Base-by-base conservation (phyloP, 2,888 invertebrate genomes). In the Corbicula japonica region DNA sequence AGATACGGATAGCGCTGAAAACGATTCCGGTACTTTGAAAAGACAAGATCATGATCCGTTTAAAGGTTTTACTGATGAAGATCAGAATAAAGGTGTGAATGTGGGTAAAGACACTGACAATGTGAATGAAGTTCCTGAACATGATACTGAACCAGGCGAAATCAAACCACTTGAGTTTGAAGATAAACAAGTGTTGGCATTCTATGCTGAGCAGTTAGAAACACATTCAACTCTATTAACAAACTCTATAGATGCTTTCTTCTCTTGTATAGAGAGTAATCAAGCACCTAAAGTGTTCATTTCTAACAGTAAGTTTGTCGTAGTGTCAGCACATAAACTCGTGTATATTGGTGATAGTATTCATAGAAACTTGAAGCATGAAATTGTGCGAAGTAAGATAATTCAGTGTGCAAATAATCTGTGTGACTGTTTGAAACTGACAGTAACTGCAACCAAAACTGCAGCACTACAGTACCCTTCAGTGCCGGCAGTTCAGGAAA, bases 281-380 rank as follows among this genome's bases (percentile, higher is more conserved):
- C 97, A 98, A 92, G 98, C 98, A 46, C 98, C 99, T 0, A 97
- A 97, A 94, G 96, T 94, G 63, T 98, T 98, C 93, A 96, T 98
- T 65, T 97, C 97, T 18, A 97, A 98, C 92, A 97, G 97, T 66
- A 98, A 98, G 93, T 98, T 98, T 93, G 98, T 99, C 12, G 97
- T 98, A 41, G 95, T 99, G 61, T 97, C 97, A 92, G 98, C 98
- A 32, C 98, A 98, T 92, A 96, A 98, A 93, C 95, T 99, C 91
- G 97, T 99, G 26, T 97, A 97, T 92, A 98, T 98, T 79, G 98
- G 98, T 63, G 98, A 99, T 94, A 97, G 97, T 61, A 97, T 98
- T 34, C 96, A 98, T 93, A 96, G 97, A 88, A 97, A 97, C 93
- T 95, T 98, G 52, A 95, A 95, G 34, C 81, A 81, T 23, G 95